Conservation (phyloP, 2,797 vertebrate species). For the Nyctalus aviator region DNA sequence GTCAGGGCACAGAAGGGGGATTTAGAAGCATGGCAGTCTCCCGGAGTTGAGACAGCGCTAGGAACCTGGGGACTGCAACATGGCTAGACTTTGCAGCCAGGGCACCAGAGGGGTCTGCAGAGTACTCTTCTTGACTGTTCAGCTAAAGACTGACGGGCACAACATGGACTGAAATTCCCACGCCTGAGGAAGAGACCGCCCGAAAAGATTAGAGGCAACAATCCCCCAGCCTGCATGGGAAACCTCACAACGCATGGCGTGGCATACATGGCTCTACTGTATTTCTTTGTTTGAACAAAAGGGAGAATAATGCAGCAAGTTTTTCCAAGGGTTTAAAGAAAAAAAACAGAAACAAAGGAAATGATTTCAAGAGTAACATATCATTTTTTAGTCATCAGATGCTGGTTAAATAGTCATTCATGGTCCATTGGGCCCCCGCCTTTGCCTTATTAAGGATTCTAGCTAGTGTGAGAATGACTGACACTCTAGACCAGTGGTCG, state of each 20-base stretch:
- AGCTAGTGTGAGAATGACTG: neutral
- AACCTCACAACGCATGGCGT: neutral
- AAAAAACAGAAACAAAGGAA: neutral
- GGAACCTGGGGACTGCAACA: neutral
- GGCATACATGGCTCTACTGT: neutral
- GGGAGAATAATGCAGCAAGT: neutral
- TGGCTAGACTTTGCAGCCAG: neutral
- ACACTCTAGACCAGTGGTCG: neutral
- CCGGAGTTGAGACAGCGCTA: neutral
- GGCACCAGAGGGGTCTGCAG: neutral
- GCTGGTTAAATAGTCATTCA: neutral
- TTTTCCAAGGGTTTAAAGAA: constrained; percentile 1
- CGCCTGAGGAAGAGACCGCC: neutral
- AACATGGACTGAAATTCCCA: neutral
- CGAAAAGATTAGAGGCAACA: neutral
- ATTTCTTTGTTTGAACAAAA: constrained; percentile 24
- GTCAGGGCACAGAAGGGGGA: neutral
- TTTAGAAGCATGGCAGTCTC: neutral
- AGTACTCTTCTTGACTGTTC: neutral
- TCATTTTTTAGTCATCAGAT: constrained; percentile 3
- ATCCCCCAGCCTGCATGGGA: neutral
- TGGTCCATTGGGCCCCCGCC: neutral
- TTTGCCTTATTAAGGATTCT: neutral
- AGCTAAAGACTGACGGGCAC: neutral
- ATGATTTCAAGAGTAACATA: constrained; percentile 2